These are phyloP conservation scores for Chelonus formosanus DNA, from an alignment of 2,888 invertebrate species.

Conservation along the genomic window DNA sequence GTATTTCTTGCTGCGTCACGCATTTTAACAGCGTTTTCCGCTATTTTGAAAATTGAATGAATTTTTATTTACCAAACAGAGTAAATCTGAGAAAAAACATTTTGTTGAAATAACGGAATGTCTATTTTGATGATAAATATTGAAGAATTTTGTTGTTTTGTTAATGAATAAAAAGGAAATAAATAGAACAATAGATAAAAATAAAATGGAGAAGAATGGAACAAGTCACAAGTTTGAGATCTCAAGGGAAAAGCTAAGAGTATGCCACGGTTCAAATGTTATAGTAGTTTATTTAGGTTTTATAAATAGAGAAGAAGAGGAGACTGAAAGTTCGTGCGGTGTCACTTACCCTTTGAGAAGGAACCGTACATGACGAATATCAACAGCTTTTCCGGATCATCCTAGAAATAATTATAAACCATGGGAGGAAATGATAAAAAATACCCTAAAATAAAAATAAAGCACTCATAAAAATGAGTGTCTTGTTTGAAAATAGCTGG, in stretches of 20 bases:
- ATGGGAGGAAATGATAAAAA: not conserved
- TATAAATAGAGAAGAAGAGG: slow-evolving; percentile 59
- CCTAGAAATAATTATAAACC: slow-evolving; percentile 20
- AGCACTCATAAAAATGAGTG: not conserved
- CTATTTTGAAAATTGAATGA: slow-evolving; percentile 9
- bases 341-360: slow-evolving; percentile 58
- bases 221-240: slow-evolving; percentile 31
- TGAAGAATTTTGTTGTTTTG: too few relatives aligned
- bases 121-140: too few relatives aligned
- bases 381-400: slow-evolving; percentile 21
- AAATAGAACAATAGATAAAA: slow-evolving; percentile 14
- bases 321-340: slow-evolving; percentile 58
- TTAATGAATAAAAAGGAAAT: slow-evolving; percentile 23
- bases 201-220: slow-evolving; percentile 23
- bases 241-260: slow-evolving; percentile 9
- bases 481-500: not conserved
- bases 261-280: slow-evolving; percentile 55
- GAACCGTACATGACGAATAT: slow-evolving; percentile 3
- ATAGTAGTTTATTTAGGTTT: slow-evolving; percentile 61
- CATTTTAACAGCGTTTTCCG: slow-evolving; percentile 30
- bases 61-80: too few relatives aligned
- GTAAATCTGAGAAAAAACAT: too few relatives aligned
- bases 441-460: not conserved
- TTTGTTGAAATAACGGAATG: too few relatives aligned
- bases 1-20: slow-evolving; percentile 30